Evolutionary conservation across 2,797 vertebrate genomes (phyloP).

Genomic region (Myiotriccus ornatus): DNA sequence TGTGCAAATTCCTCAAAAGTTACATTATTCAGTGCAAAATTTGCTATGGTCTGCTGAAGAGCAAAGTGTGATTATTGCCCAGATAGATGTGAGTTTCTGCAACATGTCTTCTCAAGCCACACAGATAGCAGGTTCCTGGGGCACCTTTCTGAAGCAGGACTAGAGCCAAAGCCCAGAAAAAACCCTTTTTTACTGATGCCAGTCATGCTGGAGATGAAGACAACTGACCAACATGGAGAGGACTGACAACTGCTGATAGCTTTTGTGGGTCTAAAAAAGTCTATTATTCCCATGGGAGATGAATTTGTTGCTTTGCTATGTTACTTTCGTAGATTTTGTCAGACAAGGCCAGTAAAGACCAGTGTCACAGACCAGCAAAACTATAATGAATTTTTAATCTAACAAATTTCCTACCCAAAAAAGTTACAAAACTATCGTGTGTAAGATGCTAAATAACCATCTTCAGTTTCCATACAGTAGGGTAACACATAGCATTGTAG

Average conservation of each 20-base stretch:
- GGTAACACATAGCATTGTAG: background rate
- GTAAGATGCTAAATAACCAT: constrained; percentile 11
- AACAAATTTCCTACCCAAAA: background rate
- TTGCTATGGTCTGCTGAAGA: background rate
- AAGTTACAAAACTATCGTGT: background rate
- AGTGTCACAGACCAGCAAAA: background rate
- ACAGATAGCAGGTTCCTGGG: background rate
- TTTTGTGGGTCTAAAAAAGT: background rate
- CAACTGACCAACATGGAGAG: background rate
- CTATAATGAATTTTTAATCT: background rate
- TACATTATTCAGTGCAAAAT: constrained; percentile 49
- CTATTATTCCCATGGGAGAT: background rate
- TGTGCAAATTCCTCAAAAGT: background rate
- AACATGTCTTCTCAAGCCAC: background rate
- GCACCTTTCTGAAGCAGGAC: background rate
- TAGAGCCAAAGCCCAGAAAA: background rate
- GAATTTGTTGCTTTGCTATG: background rate
- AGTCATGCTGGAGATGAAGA: background rate
- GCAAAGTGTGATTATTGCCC: background rate
- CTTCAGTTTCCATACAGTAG: background rate
- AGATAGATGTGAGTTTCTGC: background rate
- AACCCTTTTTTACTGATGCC: background rate
- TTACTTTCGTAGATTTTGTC: background rate
- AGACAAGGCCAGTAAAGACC: background rate
- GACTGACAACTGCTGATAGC: background rate